These are phyloP conservation scores for Ceratina japonica DNA, from an alignment of 1,140 invertebrate species.

Conservation along the genomic window DNA sequence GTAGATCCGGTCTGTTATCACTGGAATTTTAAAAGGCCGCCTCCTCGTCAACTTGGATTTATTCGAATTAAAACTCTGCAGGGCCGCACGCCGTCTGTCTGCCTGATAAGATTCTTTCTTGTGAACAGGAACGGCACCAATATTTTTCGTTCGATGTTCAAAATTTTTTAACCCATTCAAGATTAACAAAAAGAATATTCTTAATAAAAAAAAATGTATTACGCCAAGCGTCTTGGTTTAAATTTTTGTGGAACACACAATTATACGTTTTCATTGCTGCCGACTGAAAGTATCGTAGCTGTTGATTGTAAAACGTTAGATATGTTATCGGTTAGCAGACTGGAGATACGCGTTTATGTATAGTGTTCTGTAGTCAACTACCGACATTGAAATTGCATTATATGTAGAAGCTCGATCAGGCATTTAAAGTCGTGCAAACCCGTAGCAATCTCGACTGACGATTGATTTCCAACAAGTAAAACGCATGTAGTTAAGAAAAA, in stretches of 20 bases:
- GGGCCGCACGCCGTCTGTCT: slow-evolving; percentile 58
- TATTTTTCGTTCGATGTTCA: neutral
- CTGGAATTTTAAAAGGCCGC: slow-evolving; percentile 79
- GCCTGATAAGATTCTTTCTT: slow-evolving; percentile 25
- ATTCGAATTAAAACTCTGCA: slow-evolving; percentile 77
- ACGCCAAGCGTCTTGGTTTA: too few relatives aligned
- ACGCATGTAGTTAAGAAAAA: neutral
- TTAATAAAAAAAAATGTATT: neutral
- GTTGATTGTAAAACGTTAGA: slow-evolving; percentile 8
- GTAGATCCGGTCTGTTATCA: slow-evolving; percentile 69
- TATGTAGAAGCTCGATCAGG: slow-evolving; percentile 7
- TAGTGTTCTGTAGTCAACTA: slow-evolving; percentile 22
- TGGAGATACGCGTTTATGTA: slow-evolving; percentile 5
- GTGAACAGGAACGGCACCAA: slow-evolving; percentile 24
- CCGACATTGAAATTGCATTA: slow-evolving; percentile 43
- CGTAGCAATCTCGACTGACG: slow-evolving; percentile 7
- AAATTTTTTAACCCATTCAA: neutral
- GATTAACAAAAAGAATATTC: neutral
- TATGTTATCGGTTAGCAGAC: slow-evolving; percentile 9
- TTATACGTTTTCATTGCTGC: neutral
- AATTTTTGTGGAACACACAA: too few relatives aligned
- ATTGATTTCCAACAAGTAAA: slow-evolving; percentile 4
- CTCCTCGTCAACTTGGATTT: slow-evolving; percentile 78
- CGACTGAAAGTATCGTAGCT: neutral
- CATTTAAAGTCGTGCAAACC: slow-evolving; percentile 31